phyloP scores from a whole-genome alignment of 2,797 vertebrate species.

The Myotis daubentonii region DNA sequence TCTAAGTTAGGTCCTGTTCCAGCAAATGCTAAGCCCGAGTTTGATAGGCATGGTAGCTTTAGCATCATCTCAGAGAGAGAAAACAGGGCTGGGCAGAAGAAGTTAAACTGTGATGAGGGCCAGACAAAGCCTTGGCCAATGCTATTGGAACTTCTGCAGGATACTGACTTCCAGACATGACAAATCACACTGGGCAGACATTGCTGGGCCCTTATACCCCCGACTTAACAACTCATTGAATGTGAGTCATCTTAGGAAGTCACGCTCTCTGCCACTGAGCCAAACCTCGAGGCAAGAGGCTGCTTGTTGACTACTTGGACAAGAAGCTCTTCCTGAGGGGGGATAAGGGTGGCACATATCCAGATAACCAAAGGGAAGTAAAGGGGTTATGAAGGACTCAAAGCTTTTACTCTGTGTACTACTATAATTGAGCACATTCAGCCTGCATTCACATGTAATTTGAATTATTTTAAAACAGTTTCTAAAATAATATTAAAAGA shows the following conservation, averaged over 20 bases:
- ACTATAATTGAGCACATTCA: neutral
- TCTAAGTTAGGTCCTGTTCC: neutral
- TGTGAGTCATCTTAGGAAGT: neutral
- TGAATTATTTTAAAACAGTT: neutral
- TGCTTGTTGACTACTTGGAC: neutral
- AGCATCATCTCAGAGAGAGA: neutral
- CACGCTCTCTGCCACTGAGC: neutral
- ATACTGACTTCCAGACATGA: neutral
- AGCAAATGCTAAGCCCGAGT: neutral
- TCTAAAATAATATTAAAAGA: neutral
- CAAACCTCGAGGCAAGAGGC: neutral
- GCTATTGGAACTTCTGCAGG: neutral
- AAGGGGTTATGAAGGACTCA: neutral
- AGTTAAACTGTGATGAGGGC: neutral
- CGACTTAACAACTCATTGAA: neutral
- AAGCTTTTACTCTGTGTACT: neutral
- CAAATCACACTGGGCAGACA: neutral
- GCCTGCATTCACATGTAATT: neutral
- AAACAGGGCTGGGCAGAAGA: neutral
- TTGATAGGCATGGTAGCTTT: neutral
- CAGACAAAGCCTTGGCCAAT: neutral
- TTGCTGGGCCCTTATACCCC: neutral
- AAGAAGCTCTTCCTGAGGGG: neutral
- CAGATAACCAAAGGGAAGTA: neutral
- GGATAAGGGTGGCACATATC: neutral